A percentile compares a stretch with the other conserved stretches of the same genome.
phyloP scores from a whole-genome alignment of 1,140 invertebrate species.

The Rhyacophila brunnea region DNA sequence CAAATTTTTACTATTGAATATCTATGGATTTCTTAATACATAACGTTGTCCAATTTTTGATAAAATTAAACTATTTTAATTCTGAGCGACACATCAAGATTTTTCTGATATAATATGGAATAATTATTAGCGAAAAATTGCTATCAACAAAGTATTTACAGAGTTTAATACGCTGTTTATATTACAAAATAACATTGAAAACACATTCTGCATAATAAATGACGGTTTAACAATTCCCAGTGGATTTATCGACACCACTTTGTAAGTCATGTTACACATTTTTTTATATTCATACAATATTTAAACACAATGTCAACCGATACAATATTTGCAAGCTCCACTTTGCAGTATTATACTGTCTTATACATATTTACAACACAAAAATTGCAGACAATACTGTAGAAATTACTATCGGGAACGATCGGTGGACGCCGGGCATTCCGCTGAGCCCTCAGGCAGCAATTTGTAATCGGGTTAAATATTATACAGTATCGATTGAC shows the following conservation, averaged over 20 bases:
- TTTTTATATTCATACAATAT: conserved; percentile 7
- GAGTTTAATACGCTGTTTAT: conserved; percentile 9
- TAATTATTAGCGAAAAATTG: conserved; percentile 8
- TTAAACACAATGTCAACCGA: background rate
- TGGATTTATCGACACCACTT: conserved; percentile 6
- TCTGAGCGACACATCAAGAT: background rate
- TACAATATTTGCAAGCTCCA: too few species aligned
- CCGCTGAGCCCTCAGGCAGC: too few species aligned
- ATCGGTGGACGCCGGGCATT: too few species aligned
- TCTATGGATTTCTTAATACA: too few species aligned
- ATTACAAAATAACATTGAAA: conserved; percentile 15
- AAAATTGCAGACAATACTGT: too few species aligned
- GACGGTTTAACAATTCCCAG: background rate
- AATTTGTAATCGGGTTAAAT: background rate
- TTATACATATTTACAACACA: too few species aligned
- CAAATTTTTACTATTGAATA: too few species aligned
- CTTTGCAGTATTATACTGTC: too few species aligned
- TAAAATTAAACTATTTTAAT: background rate
- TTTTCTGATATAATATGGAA: background rate
- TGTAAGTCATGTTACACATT: conserved; percentile 1
- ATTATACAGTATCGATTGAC: background rate
- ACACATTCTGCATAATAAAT: background rate
- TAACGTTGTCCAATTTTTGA: too few species aligned
- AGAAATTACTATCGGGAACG: too few species aligned
- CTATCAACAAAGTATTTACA: conserved; percentile 26